Conservation (phyloP, 2,797 vertebrate genomes). For the Xenentodon cancila region DNA sequence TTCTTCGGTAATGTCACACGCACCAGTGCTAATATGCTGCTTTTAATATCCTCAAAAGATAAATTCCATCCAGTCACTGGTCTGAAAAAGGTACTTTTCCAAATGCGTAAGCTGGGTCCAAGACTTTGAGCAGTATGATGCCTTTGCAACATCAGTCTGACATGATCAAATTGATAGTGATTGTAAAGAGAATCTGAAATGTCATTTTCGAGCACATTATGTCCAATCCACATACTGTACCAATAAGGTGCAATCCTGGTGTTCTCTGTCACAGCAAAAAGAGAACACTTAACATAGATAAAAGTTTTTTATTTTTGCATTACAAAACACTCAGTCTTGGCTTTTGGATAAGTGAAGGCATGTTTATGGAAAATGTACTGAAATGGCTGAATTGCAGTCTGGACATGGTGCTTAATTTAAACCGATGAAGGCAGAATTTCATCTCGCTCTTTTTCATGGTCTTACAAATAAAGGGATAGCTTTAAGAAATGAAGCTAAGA, state of each 20-base stretch:
- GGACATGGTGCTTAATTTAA: constrained; percentile 16
- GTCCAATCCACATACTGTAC: background rate
- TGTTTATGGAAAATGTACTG: constrained; percentile 1
- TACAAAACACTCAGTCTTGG: constrained; percentile 6
- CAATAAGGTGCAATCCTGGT: no score
- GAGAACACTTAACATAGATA: constrained; percentile 1
- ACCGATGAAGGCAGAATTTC: constrained; percentile 17
- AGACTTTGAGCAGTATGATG: constrained; percentile 44
- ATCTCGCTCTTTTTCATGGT: constrained; percentile 12
- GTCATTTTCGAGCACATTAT: constrained; percentile 22
- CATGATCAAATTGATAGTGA: constrained; percentile 46
- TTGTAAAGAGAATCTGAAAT: constrained; percentile 23
- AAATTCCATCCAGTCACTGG: constrained; percentile 76
- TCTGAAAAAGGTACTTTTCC: constrained; percentile 73
- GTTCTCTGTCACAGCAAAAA: constrained; percentile 8
- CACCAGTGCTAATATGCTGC: constrained; percentile 73
- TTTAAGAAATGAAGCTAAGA: constrained; percentile 8
- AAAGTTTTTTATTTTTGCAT: background rate
- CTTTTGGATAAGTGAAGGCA: constrained; percentile 28
- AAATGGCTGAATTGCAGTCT: no score
- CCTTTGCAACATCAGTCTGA: constrained; percentile 42
- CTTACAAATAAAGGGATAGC: background rate
- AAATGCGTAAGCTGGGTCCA: constrained; percentile 54
- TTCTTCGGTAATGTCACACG: constrained; percentile 59
- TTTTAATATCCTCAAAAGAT: constrained; percentile 78